Base-by-base conservation (phyloP, 2,113 vertebrate genomes). In the Gavia stellata region DNA sequence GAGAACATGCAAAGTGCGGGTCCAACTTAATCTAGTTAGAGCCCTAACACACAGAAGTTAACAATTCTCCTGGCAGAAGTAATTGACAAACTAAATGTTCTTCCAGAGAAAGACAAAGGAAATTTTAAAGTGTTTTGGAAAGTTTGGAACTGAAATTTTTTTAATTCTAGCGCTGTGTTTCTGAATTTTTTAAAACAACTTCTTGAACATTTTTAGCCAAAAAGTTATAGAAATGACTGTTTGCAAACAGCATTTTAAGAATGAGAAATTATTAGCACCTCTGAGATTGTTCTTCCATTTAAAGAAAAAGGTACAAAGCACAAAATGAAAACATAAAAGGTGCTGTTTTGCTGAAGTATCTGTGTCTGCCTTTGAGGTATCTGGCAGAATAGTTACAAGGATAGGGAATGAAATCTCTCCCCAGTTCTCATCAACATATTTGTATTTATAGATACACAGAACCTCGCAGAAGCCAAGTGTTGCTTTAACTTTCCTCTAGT, bases 11-110 rank as follows among this genome's bases (percentile, higher is more conserved):
- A 56, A 95, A 93, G 49, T 84, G 52, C 3, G 6, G 53, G 71
- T 67, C 73, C 53, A 95, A 68, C 80, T 86, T 93, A 95, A 97
- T 89, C 63, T 96, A 94, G 95, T 94, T 92, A 95, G 52, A 33
- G 36, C 56, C 95, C 63, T 74, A 92, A 44, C 31, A 79, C 6
- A 47, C 26, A 74, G 23, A 91, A 91, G 25, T 82, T 91, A 91
- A 91, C 42, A 59, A 50, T 50, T 65, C 56, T 93, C 42, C 58
- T 81, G 70, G 33, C n/a, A 81, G 42, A 86, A 74, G 12, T 5
- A 26, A 11, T 31, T 84, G 61, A 79, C 40, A 94, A 91, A 94
- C 42, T 56, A 87, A 94, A 86, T 62, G 33, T 44, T 74, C 42
- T 55, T 81, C 38, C 14, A 74, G 73, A 73, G n/a, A 63, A 80